phyloP scores from a whole-genome alignment of 2,113 vertebrate species.

The Chamaea fasciata region DNA sequence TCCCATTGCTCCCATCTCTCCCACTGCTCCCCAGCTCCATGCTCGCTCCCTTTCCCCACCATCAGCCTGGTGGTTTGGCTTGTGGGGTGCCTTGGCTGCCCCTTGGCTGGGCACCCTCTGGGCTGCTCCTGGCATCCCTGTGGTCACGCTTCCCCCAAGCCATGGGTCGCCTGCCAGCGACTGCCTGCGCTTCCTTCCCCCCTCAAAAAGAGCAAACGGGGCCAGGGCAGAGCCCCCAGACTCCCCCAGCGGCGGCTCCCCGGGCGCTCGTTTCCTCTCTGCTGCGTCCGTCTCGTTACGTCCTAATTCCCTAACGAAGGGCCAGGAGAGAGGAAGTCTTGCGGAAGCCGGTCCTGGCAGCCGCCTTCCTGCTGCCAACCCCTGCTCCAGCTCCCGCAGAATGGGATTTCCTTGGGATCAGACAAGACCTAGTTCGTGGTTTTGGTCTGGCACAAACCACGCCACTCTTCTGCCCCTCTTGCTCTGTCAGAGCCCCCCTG shows the following conservation, averaged over 20 bases:
- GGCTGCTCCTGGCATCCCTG: fast-evolving
- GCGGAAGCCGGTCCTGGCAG: constrained; percentile 25
- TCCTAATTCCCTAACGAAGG: constrained; percentile 41
- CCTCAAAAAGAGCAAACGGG: neutral
- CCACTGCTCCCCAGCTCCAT: fast-evolving
- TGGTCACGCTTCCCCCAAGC: neutral
- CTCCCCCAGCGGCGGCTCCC: neutral
- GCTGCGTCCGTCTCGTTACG: neutral
- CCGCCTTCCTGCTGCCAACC: neutral
- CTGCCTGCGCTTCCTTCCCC: neutral
- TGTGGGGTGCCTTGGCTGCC: neutral
- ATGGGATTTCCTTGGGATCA: fast-evolving
- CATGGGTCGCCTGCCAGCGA: fast-evolving
- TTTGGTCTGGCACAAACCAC: neutral
- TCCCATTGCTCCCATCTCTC: too few relatives aligned
- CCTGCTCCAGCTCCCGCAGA: fast-evolving
- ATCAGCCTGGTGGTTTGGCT: fast-evolving
- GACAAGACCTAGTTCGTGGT: fast-evolving
- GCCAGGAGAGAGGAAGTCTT: constrained; percentile 42
- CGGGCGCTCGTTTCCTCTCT: constrained; percentile 5
- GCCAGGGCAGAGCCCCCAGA: neutral
- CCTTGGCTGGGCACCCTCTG: neutral
- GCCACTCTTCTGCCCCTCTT: neutral
- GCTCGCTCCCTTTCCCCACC: fast-evolving
- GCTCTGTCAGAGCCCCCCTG: fast-evolving